phyloP scores from a whole-genome alignment of 1,140 invertebrate genomes.

The Anastrepha ludens region DNA sequence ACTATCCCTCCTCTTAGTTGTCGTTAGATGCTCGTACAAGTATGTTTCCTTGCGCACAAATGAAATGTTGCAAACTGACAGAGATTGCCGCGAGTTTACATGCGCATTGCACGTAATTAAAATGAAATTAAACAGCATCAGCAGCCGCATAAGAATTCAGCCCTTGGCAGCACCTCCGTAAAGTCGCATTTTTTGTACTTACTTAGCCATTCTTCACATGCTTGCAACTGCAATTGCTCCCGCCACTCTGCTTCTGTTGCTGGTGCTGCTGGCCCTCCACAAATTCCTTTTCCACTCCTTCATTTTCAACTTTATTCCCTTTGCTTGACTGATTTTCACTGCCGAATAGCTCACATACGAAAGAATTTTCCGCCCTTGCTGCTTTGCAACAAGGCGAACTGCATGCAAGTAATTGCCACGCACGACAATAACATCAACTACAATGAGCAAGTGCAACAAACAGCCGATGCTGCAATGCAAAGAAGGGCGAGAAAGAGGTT shows the following conservation, averaged over 20 bases:
- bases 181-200: neutral
- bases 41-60: no score
- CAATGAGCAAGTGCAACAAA: neutral
- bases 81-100: neutral
- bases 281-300: neutral
- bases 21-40: no score
- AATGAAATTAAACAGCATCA: neutral
- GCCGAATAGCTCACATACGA: slow-evolving; percentile 9
- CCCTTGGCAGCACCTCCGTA: neutral
- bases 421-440: neutral
- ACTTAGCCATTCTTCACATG: slow-evolving; percentile 10
- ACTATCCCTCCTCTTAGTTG: no score
- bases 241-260: neutral
- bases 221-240: neutral
- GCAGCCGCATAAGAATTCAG: neutral
- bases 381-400: neutral
- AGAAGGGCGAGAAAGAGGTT: neutral
- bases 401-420: slow-evolving; percentile 5
- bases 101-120: slow-evolving; percentile 9
- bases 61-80: no score
- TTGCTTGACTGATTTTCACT: slow-evolving; percentile 37
- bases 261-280: neutral
- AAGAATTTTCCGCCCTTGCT: neutral
- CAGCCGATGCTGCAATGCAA: neutral
- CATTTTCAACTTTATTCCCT: neutral